Evolutionary conservation across 2,888 invertebrate species (phyloP), one percentile per base, ranked within the genome.

Genomic region (Coleophora deauratella): DNA sequence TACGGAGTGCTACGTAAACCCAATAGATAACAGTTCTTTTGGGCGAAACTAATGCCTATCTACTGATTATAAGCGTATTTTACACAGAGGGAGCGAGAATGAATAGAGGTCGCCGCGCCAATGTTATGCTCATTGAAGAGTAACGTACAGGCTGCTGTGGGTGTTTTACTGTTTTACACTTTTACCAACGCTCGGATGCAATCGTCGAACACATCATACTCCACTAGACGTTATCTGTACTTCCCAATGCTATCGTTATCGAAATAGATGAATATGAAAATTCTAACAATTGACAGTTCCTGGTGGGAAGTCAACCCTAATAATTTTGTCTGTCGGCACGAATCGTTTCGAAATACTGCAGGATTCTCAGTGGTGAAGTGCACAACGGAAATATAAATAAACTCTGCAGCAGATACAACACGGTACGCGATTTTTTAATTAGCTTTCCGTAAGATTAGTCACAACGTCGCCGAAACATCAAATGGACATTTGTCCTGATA

Each of bases 381-480:
- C 59, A 67, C 66, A 59, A 58, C 67, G 72, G 65, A 58, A 53
- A 54, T 48, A 50, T 57, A 61, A 67, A 62, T 54, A 60, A 62
- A 70, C 54, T 47, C 52, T 46, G 45, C 46, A 56, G 40, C 50
- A 62, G 59, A 56, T 59, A 67, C 62, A 60, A 59, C 65, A 74
- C 66, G 59, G 62, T 60, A 71, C 54, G 59, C 59, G 62, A 74
- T 71, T 73, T 73, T n/a, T 67, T 55, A 66, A 66, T 63, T 62
- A 66, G 59, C 58, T 71, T 72, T 66, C 55, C 55, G 55, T 62
- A 68, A 62, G 70, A 84, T 82, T 79, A 81, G 80, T 79, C 81
- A 82, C 82, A 81, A 80, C 80, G 82, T 84, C 84, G 84, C 84
- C 84, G 82, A 84, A 85, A 84, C 85, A 85, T 84, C 85, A 81